Evolutionary conservation across 1,140 invertebrate species (phyloP), one percentile per base, ranked within the genome.

Genomic region (Cherax destructor): DNA sequence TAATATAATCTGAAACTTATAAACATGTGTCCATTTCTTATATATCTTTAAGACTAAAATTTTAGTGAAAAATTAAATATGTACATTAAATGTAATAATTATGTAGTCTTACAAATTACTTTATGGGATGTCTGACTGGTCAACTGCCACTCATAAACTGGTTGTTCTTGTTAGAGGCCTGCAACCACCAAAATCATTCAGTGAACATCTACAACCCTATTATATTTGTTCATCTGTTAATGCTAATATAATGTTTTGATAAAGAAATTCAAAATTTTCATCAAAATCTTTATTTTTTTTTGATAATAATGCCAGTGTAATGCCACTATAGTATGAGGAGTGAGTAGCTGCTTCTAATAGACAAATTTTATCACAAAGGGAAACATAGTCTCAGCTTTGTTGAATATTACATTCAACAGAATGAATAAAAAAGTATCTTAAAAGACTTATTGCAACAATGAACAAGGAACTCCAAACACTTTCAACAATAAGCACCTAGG

Each of bases 71-170:
- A 18, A 56, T 65, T 65, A 84, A 41, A 18, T 49, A 84, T 41
- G n/a, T 69, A 47, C 11, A 84, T 1, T 69, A 21, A 16, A 24
- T 7, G 69, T 21, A 65, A 47, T 49, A 84, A 65, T 41, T 72
- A 21, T 49, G n/a, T 16, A n/a, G 65, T 72, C 83, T 84, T 84
- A 84, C 83, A 84, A 49, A 10, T 61, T 69, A 69, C n/a, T n/a
- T 5, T 21, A 13, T 72, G 47, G n/a, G 83, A 84, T 59, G 81
- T 59, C 52, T 61, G n/a, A 84, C 56, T 84, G 56, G 56, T 84
- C 83, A 84, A 30, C 83, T 84, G 83, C 83, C 61, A 47, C 30
- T 84, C 83, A 84, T 30, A 84, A 84, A 72, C 83, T 84, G 72
- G 83, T 72, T 18, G 83, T 84, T 69, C 83, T 84, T 84, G 83